These are phyloP conservation scores for Pangasius sanitwongsei DNA, from an alignment of 2,797 vertebrate species.

Conservation along the genomic window DNA sequence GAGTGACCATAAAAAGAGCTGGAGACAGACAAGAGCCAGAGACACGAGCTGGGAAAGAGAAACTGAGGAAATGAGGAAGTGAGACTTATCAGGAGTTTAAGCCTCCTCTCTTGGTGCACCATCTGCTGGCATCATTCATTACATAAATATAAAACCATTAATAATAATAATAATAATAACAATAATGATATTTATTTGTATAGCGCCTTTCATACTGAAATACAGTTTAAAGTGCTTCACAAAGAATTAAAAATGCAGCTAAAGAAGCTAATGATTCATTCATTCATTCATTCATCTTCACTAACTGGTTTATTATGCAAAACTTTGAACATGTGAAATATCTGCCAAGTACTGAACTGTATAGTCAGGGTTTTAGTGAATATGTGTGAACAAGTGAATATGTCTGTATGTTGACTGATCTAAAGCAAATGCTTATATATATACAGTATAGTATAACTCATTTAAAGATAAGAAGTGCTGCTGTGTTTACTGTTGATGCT, in stretches of 20 bases:
- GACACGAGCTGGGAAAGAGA: not conserved
- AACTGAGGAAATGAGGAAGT: not conserved
- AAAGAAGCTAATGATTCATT: not conserved
- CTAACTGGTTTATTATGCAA: not conserved
- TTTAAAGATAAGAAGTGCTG: not conserved
- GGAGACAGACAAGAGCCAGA: conserved; percentile 1
- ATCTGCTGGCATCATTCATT: not conserved
- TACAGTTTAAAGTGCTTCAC: not conserved
- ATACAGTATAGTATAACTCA: not conserved
- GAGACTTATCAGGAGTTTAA: not conserved
- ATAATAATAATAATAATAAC: not conserved
- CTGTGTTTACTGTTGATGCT: too few species aligned
- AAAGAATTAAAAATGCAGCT: not conserved
- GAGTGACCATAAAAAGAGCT: not conserved
- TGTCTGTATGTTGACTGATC: not conserved
- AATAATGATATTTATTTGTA: not conserved
- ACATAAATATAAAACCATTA: not conserved
- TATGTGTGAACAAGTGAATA: not conserved
- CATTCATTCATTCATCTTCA: not conserved
- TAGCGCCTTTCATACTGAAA: not conserved
- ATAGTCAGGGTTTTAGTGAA: not conserved
- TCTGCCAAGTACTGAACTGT: not conserved
- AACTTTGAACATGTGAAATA: not conserved
- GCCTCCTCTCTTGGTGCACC: not conserved
- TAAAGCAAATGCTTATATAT: not conserved